Base-by-base conservation (phyloP, 2,113 vertebrate genomes). In the Pseudopipra pipra region DNA sequence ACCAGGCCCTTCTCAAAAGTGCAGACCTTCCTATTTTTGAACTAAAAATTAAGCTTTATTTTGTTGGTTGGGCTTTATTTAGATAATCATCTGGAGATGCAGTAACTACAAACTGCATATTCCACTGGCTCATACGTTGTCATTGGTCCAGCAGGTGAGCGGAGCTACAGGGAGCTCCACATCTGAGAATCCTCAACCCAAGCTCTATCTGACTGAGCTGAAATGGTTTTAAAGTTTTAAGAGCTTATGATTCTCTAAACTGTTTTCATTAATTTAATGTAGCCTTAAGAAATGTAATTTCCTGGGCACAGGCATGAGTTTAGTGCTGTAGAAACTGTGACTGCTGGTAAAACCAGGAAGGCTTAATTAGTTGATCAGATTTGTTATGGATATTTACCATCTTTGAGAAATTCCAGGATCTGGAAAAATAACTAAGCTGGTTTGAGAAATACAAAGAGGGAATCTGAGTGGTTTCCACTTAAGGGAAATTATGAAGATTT, bases 191-290 rank as follows among this genome's bases (percentile, higher is more conserved):
- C 25, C 22, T 76, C 20, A 68, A 65, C 30, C 17, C 8, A 80
- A 49, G 3, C 20, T 70, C 18, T n/a, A 74, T 67, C 52, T 1
- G 6, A 62, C 27, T 25, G 41, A 52, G 7, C 85, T 82, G 59
- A 72, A 84, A 72, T 24, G 17, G 19, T 47, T 87, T 93, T 56
- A 41, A 52, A 75, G 28, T 82, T 92, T 89, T 72, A 73, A 76
- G 16, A 85, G 24, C 30, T 91, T 58, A 54, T 25, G 27, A 46
- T 80, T 76, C 19, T 89, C 35, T 39, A 46, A 37, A 62, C 14
- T 39, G 13, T 55, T 72, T 75, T 65, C 5, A 16, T 37, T 27
- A 47, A 52, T 61, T 89, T 91, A 86, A 67, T 68, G 62, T 33
- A 81, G 14, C 15, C 61, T 62, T 56, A 49, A 2, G 1, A 91